A percentile compares a stretch with the other conserved stretches of the same genome.
phyloP scores from a whole-genome alignment of 2,797 vertebrate species.

The Aeoliscus strigatus region DNA sequence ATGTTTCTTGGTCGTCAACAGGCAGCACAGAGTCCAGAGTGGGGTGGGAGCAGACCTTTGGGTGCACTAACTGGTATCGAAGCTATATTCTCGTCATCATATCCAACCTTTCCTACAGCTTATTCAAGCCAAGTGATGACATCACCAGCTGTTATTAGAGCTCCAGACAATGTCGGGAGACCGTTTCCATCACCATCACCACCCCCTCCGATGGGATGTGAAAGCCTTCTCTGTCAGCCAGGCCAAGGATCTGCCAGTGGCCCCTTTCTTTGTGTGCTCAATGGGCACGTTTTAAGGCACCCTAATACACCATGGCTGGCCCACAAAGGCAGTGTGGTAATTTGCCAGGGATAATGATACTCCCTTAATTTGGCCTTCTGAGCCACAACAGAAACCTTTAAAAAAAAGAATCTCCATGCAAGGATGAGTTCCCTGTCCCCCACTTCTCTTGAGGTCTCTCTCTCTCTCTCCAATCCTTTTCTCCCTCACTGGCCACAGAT shows the following conservation, averaged over 20 bases:
- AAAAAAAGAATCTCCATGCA: slow-evolving; percentile 48
- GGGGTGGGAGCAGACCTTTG: no score
- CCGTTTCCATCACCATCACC: slow-evolving; percentile 34
- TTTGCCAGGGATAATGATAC: slow-evolving; percentile 84
- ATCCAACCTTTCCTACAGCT: slow-evolving; percentile 10
- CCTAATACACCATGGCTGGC: slow-evolving; percentile 80
- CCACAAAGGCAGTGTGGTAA: slow-evolving; percentile 78
- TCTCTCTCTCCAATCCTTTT: slow-evolving; percentile 19
- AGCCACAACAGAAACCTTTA: slow-evolving; percentile 71
- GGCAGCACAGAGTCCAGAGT: no score
- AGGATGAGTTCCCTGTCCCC: slow-evolving; percentile 58
- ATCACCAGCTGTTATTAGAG: slow-evolving; percentile 46
- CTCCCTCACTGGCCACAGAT: slow-evolving; percentile 59
- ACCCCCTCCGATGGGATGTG: slow-evolving; percentile 63
- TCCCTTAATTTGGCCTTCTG: slow-evolving; percentile 71
- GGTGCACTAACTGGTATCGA: slow-evolving; percentile 4
- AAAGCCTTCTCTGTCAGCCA: slow-evolving; percentile 80
- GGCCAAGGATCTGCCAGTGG: slow-evolving; percentile 85
- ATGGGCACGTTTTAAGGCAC: slow-evolving; percentile 79
- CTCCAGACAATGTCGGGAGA: slow-evolving; percentile 52
- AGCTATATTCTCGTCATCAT: slow-evolving; percentile 11
- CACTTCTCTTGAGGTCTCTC: slow-evolving; percentile 13
- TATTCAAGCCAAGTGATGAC: slow-evolving; percentile 32
- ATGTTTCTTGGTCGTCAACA: no score
- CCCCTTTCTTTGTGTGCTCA: slow-evolving; percentile 78